These are phyloP conservation scores for Eupsilia transversa DNA, from an alignment of 2,888 invertebrate genomes.

Conservation along the genomic window DNA sequence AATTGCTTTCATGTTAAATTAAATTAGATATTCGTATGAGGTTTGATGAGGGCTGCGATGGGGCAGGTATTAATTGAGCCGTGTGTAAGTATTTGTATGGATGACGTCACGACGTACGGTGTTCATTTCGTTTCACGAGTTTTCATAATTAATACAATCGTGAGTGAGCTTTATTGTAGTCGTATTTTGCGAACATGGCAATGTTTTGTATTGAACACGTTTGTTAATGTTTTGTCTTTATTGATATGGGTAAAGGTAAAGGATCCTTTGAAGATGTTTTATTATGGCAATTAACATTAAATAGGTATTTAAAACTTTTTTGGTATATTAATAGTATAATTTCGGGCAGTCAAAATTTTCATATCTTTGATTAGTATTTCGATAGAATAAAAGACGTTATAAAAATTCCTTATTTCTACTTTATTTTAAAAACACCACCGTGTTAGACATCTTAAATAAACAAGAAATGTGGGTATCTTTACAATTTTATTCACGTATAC, in stretches of 20 bases:
- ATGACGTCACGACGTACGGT: conserved; percentile 64
- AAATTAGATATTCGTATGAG: conserved; percentile 85
- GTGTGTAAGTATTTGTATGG: conserved; percentile 66
- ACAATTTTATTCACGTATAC: conserved; percentile 30
- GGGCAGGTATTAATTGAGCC: conserved; percentile 75
- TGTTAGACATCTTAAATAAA: background rate
- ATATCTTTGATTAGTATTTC: background rate
- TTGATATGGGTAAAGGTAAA: background rate
- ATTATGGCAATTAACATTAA: background rate
- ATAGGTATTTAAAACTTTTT: background rate
- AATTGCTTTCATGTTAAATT: conserved; percentile 87
- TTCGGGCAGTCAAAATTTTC: too few relatives aligned
- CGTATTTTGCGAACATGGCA: conserved; percentile 22
- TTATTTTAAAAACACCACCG: background rate
- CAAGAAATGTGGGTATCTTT: background rate
- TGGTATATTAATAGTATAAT: background rate
- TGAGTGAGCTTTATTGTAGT: conserved; percentile 45
- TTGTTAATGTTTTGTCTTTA: conserved; percentile 15
- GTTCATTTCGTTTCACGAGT: conserved; percentile 66
- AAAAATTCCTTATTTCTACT: background rate
- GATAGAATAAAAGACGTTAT: background rate
- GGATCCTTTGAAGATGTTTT: conserved; percentile 4
- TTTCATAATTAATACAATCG: conserved; percentile 59
- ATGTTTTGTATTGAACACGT: conserved; percentile 17
- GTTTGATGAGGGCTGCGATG: conserved; percentile 76